phyloP scores from a whole-genome alignment of 2,888 invertebrate species.

The Noctua comes region DNA sequence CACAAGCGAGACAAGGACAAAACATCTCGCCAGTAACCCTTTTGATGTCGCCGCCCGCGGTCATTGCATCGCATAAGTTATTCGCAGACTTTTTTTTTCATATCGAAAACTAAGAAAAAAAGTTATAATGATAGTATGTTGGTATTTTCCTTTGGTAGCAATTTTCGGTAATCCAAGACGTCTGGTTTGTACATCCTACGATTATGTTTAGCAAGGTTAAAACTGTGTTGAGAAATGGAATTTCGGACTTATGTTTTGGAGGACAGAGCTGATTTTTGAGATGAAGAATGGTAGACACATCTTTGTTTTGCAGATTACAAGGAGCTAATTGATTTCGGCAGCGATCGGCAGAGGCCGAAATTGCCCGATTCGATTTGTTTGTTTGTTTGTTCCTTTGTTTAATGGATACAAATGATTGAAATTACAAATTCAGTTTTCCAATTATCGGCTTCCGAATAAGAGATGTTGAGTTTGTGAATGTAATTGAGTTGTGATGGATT shows the following conservation, averaged over 20 bases:
- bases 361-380: constrained; percentile 80
- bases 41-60: constrained; percentile 87
- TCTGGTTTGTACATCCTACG: constrained; percentile 80
- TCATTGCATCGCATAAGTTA: constrained; percentile 85
- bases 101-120: constrained; percentile 87
- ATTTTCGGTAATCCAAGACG: constrained; percentile 85
- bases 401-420: constrained; percentile 72
- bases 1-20: constrained; percentile 70
- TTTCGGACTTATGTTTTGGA: background rate
- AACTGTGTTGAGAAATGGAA: constrained; percentile 1
- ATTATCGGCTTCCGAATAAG: constrained; percentile 71
- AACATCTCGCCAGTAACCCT: constrained; percentile 80
- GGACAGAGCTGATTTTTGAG: constrained; percentile 56
- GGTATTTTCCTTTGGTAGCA: constrained; percentile 83
- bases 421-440: constrained; percentile 69
- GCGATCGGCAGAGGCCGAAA: constrained; percentile 82
- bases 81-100: constrained; percentile 80
- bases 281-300: constrained; percentile 14
- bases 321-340: constrained; percentile 87
- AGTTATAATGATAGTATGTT: constrained; percentile 75
- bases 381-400: constrained; percentile 71
- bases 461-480: constrained; percentile 44
- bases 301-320: constrained; percentile 77
- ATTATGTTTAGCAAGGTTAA: constrained; percentile 73
- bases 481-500: constrained; percentile 56